Evolutionary conservation across 2,888 invertebrate genomes (phyloP).

Genomic region (Archips xylosteana): DNA sequence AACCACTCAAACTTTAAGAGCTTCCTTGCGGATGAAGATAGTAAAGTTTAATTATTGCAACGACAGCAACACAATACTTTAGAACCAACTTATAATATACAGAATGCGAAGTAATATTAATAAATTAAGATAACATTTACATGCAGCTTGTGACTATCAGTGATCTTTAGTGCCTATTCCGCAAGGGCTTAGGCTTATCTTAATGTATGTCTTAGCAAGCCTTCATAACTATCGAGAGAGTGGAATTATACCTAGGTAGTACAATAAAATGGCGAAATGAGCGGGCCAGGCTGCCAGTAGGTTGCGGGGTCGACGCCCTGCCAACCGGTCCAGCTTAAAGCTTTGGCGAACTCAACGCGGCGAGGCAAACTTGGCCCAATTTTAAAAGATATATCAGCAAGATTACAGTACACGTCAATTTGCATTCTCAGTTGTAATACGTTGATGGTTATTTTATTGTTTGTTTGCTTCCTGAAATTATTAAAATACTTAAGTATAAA

Average conservation of each 20-base stretch:
- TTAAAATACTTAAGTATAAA: not conserved
- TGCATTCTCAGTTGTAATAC: slow-evolving; percentile 28
- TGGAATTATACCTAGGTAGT: slow-evolving; percentile 45
- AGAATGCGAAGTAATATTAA: slow-evolving; percentile 20
- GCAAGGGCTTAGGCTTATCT: slow-evolving; percentile 26
- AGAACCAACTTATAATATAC: not conserved
- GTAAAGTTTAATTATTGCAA: not conserved
- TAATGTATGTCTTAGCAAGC: slow-evolving; percentile 41
- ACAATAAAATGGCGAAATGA: slow-evolving; percentile 51
- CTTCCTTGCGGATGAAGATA: not conserved
- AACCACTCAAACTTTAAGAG: not conserved
- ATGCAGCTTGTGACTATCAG: slow-evolving; percentile 17
- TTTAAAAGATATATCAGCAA: slow-evolving; percentile 60
- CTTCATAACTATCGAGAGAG: slow-evolving; percentile 41
- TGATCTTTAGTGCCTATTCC: slow-evolving; percentile 37
- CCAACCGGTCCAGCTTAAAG: slow-evolving; percentile 80
- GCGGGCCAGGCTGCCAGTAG: slow-evolving; percentile 71
- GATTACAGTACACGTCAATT: slow-evolving; percentile 41
- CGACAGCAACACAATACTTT: not conserved
- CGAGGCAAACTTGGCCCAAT: slow-evolving; percentile 80
- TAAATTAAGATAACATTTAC: slow-evolving; percentile 12
- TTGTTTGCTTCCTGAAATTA: slow-evolving; percentile 7
- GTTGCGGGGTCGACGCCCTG: slow-evolving; percentile 78
- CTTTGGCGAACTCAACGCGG: slow-evolving; percentile 69
- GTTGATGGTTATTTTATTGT: slow-evolving; percentile 37